phyloP scores from a whole-genome alignment of 2,113 vertebrate genomes.

The Piaya cayana region DNA sequence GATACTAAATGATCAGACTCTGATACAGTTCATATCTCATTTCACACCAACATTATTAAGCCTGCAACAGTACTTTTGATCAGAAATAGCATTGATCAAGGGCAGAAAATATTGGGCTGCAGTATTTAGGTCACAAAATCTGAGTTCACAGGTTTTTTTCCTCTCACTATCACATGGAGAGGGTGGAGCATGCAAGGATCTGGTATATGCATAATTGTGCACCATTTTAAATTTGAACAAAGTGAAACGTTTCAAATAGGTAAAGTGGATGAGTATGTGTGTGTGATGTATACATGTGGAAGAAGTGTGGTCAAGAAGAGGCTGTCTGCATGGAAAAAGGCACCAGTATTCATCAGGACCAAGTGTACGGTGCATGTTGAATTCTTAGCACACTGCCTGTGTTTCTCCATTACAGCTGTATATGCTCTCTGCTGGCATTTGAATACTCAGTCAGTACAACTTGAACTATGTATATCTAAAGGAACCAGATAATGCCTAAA shows the following conservation, averaged over 20 bases:
- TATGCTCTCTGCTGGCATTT: background rate
- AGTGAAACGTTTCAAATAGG: background rate
- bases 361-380: background rate
- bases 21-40: background rate
- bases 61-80: background rate
- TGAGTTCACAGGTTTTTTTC: background rate
- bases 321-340: background rate
- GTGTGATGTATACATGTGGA: background rate
- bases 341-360: background rate
- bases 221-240: background rate
- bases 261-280: accelerated
- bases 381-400: background rate
- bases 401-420: background rate
- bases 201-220: background rate
- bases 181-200: background rate
- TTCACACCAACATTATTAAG: background rate
- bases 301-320: background rate
- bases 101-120: background rate
- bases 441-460: background rate
- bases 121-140: background rate
- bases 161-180: background rate
- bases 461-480: background rate
- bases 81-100: background rate
- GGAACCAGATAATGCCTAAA: background rate
- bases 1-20: background rate